Evolutionary conservation across 1,140 invertebrate genomes (phyloP), one percentile per base, ranked within the genome.

Genomic region (Maniola jurtina): DNA sequence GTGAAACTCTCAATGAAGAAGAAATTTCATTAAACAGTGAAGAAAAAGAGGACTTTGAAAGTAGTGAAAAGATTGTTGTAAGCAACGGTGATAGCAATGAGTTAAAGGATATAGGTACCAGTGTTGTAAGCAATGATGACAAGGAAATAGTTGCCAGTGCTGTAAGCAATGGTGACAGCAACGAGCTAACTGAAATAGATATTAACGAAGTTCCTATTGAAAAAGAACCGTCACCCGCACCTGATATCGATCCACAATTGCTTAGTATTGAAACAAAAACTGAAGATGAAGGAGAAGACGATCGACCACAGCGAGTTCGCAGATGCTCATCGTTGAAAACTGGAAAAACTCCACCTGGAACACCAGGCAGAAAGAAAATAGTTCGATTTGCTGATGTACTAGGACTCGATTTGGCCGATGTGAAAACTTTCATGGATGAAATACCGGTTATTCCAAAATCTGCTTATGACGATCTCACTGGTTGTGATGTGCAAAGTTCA

Each of bases 361-460:
- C 96, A 9, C 96, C 96, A 0, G 94, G 95, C 3, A 92, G 95
- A 0, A 99, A 98, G 86, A 99, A 99, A 89, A 98, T 98, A 40
- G 98, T 99, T 0, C 93, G 98, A 14, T 99, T 99, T 86, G 98
- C 98, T 0, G 98, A 99, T 81, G 97, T 96, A 0, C 90, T 99
- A 36, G 98, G 98, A 0, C 91, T 99, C 7, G 98, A 99, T 91
- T 91, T 99, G 67, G 97, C 97, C 10, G 96, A 97, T 77, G 95
- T 99, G 0, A 93, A 97, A 77, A 97, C 96, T 3, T 97, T 97
- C 86, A 90, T 97, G 68, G 96, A 98, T 79, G 97, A 97, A 88
- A 95, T 97, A 67, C 97, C 97, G 1, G 95, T 94, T 71, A 93
- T 98, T 74, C 97, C 97, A 0, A 95, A 94, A 79, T 97, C 96